Conservation (phyloP, 1,140 invertebrate species). For the Sitobion miscanthi region DNA sequence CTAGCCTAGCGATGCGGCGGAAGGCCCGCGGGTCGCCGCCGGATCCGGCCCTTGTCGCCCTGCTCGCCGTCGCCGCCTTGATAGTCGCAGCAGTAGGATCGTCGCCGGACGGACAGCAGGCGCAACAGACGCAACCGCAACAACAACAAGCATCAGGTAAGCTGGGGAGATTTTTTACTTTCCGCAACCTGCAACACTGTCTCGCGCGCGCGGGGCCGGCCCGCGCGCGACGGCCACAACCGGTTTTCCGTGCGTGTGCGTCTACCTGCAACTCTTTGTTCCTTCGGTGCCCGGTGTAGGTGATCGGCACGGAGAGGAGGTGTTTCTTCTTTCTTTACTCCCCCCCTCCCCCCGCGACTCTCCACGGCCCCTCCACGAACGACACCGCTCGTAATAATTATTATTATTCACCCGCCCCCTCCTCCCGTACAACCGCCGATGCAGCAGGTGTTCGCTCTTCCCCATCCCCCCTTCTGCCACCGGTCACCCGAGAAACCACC, state of each 20-base stretch:
- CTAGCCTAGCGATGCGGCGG: not conserved
- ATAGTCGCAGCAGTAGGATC: not conserved
- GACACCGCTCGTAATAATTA: not conserved
- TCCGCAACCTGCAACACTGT: slow-evolving; percentile 37
- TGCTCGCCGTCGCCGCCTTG: not conserved
- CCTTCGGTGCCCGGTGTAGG: not conserved
- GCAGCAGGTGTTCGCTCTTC: slow-evolving; percentile 33
- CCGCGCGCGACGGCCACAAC: not conserved
- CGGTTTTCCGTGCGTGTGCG: slow-evolving; percentile 34
- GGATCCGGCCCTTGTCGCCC: not conserved
- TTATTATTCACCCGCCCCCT: not conserved
- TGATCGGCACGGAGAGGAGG: not conserved
- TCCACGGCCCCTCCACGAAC: not conserved
- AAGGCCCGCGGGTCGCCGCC: not conserved
- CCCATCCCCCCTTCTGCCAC: too few species aligned
- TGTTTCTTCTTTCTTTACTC: not conserved
- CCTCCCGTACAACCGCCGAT: not conserved
- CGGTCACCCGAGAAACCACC: not conserved
- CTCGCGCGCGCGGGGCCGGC: not conserved
- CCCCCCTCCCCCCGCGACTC: too few species aligned
- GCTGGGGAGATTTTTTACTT: slow-evolving; percentile 24
- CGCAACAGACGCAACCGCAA: not conserved
- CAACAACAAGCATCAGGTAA: slow-evolving; percentile 29
- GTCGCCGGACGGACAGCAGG: not conserved
- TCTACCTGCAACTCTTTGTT: slow-evolving; percentile 34